Evolutionary conservation across 2,113 vertebrate genomes (phyloP), one percentile per base, ranked within the genome.

Genomic region (Muscicapa adusta): DNA sequence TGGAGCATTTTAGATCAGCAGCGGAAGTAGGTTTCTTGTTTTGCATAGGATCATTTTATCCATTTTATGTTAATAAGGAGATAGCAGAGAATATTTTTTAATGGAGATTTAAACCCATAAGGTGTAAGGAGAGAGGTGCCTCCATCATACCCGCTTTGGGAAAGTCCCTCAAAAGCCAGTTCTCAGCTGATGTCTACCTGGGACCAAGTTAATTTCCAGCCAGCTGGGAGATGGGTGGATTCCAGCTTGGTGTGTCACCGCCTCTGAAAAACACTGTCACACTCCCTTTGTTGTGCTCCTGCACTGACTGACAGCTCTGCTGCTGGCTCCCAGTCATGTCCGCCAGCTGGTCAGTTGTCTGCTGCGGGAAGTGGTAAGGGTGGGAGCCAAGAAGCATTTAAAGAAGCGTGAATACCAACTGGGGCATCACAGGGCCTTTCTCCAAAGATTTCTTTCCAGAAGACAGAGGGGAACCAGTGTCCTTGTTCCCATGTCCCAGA

Each of bases 91-190:
- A 22, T 94, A 54, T 71, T 91, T 82, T 75, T 7, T 57, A 80
- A 50, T 40, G 31, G 50, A 65, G n/a, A 57, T 83, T 54, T 24
- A 65, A 88, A 75, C 26, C 50, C 17, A 10, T 45, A 18, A 45
- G 25, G 51, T 62, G 54, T 20, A 43, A 73, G 45, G 47, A 76
- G 50, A 67, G 45, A 57, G 66, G 36, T 82, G 54, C 38, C 23
- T 74, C 50, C 47, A 57, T 85, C 45, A 11, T 57, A 16, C 48
- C 22, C 0, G 0, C 42, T 42, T 67, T 83, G 75, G 85, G 85
- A 87, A 78, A 79, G 85, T 91, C 90, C 54, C 71, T 96, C 85
- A 79, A 70, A 93, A 91, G 66, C 74, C 75, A 76, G 19, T 85
- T 95, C 72, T 88, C 58, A 50, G 81, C 50, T 93, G 62, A 53